A percentile compares a stretch with the other conserved stretches of the same genome.
Evolutionary conservation across 2,888 invertebrate genomes (phyloP).

Genomic region (Caenorhabditis doughertyi): DNA sequence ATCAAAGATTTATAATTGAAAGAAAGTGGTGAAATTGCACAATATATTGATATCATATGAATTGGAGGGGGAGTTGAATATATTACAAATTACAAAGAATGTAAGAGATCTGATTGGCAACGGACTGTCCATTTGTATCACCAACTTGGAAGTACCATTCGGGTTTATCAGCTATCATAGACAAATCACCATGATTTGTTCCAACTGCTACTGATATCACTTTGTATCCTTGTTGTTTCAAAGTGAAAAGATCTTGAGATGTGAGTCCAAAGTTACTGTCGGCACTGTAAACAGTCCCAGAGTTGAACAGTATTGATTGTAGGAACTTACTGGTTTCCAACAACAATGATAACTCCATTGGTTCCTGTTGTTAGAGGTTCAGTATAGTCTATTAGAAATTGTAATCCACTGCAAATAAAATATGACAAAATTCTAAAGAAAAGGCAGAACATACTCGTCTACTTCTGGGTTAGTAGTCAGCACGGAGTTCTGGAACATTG

Average conservation of each 20-base stretch:
- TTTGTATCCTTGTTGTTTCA: conserved; percentile 26
- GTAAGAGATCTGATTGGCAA: conserved; percentile 54
- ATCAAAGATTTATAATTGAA: conserved; percentile 43
- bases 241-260: not conserved
- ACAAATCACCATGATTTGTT: not conserved
- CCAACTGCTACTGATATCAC: conserved; percentile 35
- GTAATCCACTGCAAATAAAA: not conserved
- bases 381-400: not conserved
- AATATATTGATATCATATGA: conserved; percentile 15
- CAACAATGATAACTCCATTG: conserved; percentile 5
- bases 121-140: conserved; percentile 31
- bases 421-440: not conserved
- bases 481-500: not conserved
- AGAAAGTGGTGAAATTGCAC: conserved; percentile 40
- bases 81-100: conserved; percentile 49
- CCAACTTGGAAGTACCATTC: conserved; percentile 55
- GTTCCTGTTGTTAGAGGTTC: not conserved
- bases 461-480: not conserved
- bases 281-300: conserved; percentile 11
- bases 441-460: not conserved
- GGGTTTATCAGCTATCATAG: conserved; percentile 16
- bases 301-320: no score
- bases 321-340: not conserved
- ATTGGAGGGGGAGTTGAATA: not conserved
- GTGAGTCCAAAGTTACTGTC: conserved; percentile 12